phyloP scores from a whole-genome alignment of 2,888 invertebrate genomes.

The Loripinus fragilis region DNA sequence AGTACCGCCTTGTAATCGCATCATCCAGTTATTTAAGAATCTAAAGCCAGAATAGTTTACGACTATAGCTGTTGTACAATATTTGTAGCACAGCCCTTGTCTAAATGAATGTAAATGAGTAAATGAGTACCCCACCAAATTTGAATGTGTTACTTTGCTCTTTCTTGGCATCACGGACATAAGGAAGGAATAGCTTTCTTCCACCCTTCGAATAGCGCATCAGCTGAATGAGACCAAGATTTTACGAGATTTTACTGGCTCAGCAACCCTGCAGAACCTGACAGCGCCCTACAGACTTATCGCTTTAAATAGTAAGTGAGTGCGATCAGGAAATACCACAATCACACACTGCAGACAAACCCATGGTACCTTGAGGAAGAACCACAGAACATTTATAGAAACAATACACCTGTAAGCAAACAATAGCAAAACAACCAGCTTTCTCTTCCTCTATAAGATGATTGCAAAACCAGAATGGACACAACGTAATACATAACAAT shows the following conservation, averaged over 20 bases:
- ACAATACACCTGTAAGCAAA: too few relatives aligned
- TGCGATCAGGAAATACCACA: too few relatives aligned
- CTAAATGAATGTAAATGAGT: slow-evolving; percentile 58
- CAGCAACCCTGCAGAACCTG: slow-evolving; percentile 35
- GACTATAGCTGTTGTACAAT: slow-evolving; percentile 31
- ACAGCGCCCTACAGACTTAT: slow-evolving; percentile 29
- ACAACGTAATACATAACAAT: too few relatives aligned
- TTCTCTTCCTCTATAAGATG: too few relatives aligned
- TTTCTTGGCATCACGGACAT: slow-evolving; percentile 45
- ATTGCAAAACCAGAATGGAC: too few relatives aligned
- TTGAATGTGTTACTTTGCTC: slow-evolving; percentile 48
- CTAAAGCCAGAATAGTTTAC: too few relatives aligned
- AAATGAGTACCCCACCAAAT: slow-evolving; percentile 28
- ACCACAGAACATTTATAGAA: too few relatives aligned
- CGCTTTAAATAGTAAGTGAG: slow-evolving; percentile 36
- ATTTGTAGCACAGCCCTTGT: slow-evolving; percentile 27
- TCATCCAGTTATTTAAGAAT: slow-evolving; percentile 37
- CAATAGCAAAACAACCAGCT: too few relatives aligned
- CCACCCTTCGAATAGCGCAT: slow-evolving; percentile 37
- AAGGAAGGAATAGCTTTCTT: slow-evolving; percentile 49
- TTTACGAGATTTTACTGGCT: slow-evolving; percentile 51
- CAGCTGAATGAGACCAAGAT: slow-evolving; percentile 41
- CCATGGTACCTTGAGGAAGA: too few relatives aligned
- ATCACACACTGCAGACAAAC: too few relatives aligned
- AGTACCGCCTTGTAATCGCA: too few relatives aligned